These are phyloP conservation scores for Myotis lucifugus DNA, from an alignment of 2,113 vertebrate genomes.

Conservation along the genomic window DNA sequence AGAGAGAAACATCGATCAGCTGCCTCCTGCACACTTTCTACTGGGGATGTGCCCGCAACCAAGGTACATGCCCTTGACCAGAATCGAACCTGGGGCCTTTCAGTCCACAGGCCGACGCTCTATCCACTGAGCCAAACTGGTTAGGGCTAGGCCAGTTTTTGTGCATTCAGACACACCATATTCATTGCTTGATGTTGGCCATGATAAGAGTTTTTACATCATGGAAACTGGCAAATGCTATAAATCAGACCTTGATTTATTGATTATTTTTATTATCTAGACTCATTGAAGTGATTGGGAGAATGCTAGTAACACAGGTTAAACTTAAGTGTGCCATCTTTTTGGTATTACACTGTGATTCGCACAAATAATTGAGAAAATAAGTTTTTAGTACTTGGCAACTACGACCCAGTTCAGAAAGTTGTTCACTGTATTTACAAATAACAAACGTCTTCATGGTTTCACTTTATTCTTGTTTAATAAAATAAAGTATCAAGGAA, in stretches of 20 bases:
- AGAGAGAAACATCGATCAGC: too few relatives aligned
- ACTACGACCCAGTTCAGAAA: not conserved
- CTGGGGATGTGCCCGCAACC: too few relatives aligned
- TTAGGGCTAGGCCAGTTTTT: too few relatives aligned
- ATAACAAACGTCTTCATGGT: not conserved
- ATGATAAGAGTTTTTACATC: not conserved
- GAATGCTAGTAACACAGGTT: not conserved
- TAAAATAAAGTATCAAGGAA: not conserved
- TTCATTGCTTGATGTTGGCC: not conserved
- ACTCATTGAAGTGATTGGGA: not conserved
- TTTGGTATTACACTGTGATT: not conserved
- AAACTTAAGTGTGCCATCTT: not conserved
- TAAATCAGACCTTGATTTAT: not conserved
- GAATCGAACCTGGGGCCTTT: too few relatives aligned
- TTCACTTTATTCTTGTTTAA: not conserved
- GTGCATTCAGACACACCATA: not conserved
- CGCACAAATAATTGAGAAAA: not conserved
- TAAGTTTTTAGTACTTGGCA: not conserved
- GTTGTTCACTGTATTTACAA: not conserved
- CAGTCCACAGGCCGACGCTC: too few relatives aligned
- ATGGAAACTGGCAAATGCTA: not conserved
- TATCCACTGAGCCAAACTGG: too few relatives aligned
- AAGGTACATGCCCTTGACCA: too few relatives aligned
- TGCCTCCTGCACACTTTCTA: too few relatives aligned
- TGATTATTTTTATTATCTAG: not conserved